These are phyloP conservation scores for Brachyptera risi DNA, from an alignment of 2,888 invertebrate species.

Conservation along the genomic window DNA sequence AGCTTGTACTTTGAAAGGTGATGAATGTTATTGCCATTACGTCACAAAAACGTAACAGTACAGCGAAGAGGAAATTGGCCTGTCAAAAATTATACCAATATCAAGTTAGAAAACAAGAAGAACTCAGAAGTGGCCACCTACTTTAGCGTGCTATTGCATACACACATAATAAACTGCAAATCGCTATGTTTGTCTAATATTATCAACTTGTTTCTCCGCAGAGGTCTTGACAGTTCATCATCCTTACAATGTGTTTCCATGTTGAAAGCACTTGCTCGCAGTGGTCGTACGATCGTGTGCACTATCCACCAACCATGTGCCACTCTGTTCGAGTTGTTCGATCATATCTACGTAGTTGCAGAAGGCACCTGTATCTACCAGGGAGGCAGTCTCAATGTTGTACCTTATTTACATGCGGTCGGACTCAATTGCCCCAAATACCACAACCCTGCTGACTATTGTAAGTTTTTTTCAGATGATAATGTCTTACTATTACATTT, in stretches of 20 bases:
- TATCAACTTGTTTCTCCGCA: no score
- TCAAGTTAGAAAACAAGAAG: no score
- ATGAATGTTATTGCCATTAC: no score
- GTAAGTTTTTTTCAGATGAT: conserved; percentile 43
- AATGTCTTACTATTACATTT: no score
- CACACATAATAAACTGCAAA: no score
- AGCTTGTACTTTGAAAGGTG: no score
- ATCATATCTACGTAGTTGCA: conserved; percentile 53
- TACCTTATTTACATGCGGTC: conserved; percentile 51
- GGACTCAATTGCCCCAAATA: conserved; percentile 54
- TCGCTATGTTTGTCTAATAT: no score
- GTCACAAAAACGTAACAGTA: no score
- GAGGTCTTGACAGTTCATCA: conserved; percentile 54
- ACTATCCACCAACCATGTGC: conserved; percentile 60
- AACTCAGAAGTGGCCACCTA: no score
- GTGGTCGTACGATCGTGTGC: conserved; percentile 54
- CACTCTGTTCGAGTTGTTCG: conserved; percentile 55
- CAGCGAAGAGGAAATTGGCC: no score
- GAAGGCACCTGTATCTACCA: conserved; percentile 55
- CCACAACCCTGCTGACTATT: conserved; percentile 60
- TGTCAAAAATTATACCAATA: no score
- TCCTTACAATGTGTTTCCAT: conserved; percentile 51
- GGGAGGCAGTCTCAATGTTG: conserved; percentile 48
- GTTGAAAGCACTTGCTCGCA: conserved; percentile 49
- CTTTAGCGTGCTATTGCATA: no score